Base-by-base conservation (phyloP, 2,113 vertebrate genomes). In the Hippocampus mohnikei region DNA sequence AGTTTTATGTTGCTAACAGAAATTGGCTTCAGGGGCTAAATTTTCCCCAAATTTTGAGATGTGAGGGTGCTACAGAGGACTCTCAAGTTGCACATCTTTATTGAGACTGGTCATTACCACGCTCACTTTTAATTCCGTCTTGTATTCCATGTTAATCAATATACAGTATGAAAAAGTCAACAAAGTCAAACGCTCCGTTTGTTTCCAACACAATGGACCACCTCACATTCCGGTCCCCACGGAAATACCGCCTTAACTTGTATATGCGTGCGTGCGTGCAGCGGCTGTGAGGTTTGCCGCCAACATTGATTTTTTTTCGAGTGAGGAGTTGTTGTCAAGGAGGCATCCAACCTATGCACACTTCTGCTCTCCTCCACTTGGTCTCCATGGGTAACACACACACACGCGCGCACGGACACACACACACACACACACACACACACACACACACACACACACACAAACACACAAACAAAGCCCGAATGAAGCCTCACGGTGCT, bases 241-340 rank as follows among this genome's bases (percentile, higher is more conserved):
- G 81, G 76, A 86, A 88, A 86, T 82, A 90, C 84, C 83, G 82
- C 74, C 75, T 68, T 76, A 74, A 84, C 84, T 82, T 72, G 84
- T 74, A 84, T 90, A 84, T 84, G 88, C 58, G 13, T 59, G 87
- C 25, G 25, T 60, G 86, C 25, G 25, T 60, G 87, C 85, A 85
- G 83, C 74, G 79, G 82, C 84, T 74, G 82, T 80, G 84, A 88
- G 77, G 86, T 90, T 84, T 85, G 87, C 82, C 90, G 88, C 89
- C 88, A 84, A 85, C 85, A 91, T 90, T 85, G 88, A 91, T 92
- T 90, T 91, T 85, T 85, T 82, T 88, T 86, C 29, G 81, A 71
- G 85, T 73, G 86, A 84, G 84, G 84, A 91, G 82, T 89, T 89
- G 85, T 91, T 82, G 82, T 60, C 58, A 60, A 80, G 80, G 85